A percentile compares a stretch with the other conserved stretches of the same genome.
Evolutionary conservation across 2,888 invertebrate species (phyloP).

Genomic region (Drosophila demipolita): DNA sequence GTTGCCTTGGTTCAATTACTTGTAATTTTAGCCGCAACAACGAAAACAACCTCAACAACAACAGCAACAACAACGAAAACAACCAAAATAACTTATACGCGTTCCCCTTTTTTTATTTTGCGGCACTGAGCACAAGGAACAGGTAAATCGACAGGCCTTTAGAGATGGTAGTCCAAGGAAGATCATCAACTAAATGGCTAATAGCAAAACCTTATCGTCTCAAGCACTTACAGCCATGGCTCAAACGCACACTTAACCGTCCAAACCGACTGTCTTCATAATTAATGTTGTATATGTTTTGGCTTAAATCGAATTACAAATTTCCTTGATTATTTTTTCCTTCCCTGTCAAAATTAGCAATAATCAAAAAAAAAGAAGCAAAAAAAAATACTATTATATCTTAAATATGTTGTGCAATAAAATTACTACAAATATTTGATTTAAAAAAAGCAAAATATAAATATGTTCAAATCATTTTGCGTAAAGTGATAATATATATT

Average conservation of each 20-base stretch:
- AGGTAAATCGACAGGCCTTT: constrained; percentile 43
- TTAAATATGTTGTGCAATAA: background rate
- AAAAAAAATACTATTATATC: background rate
- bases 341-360: background rate
- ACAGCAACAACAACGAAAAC: constrained; percentile 2
- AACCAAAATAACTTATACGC: constrained; percentile 20
- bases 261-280: background rate
- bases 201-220: background rate
- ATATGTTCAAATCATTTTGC: background rate
- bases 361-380: background rate
- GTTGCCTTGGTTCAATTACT: constrained; percentile 73
- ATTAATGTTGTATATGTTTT: background rate
- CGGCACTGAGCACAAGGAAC: constrained; percentile 30
- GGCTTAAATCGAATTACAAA: background rate
- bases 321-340: background rate
- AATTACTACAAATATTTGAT: background rate
- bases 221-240: constrained; percentile 1
- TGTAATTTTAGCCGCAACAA: constrained; percentile 79
- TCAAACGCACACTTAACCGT: background rate
- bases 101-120: constrained; percentile 38
- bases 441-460: background rate
- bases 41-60: constrained; percentile 42
- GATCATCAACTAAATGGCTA: constrained; percentile 17
- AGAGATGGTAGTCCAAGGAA: constrained; percentile 40
- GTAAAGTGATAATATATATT: background rate